Evolutionary conservation across 2,888 invertebrate species (phyloP).

Genomic region (Blastobasis lacticolella): DNA sequence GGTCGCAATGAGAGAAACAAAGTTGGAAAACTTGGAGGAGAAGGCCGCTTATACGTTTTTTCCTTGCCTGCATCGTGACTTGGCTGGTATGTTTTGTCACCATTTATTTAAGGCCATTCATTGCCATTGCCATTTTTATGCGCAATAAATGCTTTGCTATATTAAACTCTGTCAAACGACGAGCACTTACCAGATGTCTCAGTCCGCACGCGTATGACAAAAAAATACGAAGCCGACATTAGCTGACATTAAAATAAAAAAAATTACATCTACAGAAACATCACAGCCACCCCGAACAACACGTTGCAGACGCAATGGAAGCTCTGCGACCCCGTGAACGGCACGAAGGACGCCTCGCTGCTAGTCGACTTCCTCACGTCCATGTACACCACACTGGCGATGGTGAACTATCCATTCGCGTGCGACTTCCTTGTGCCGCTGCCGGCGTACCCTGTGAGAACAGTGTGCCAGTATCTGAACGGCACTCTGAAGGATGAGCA

Average conservation of each 20-base stretch:
- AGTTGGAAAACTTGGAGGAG: too few relatives aligned
- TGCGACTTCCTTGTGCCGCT: slow-evolving; percentile 86
- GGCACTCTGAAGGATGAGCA: slow-evolving; percentile 57
- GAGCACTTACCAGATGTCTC: too few relatives aligned
- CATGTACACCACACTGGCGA: slow-evolving; percentile 87
- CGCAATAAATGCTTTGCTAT: too few relatives aligned
- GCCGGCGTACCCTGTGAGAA: slow-evolving; percentile 88
- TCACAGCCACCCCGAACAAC: slow-evolving; percentile 76
- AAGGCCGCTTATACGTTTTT: too few relatives aligned
- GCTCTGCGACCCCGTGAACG: slow-evolving; percentile 81
- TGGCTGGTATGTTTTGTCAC: too few relatives aligned
- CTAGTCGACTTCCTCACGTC: slow-evolving; percentile 82
- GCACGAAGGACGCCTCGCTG: slow-evolving; percentile 36
- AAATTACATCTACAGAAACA: slow-evolving; percentile 60
- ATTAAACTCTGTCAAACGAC: too few relatives aligned
- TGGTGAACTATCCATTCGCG: slow-evolving; percentile 96
- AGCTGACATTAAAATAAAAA: too few relatives aligned
- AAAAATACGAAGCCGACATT: too few relatives aligned
- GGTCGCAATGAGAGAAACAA: too few relatives aligned
- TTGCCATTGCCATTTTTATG: too few relatives aligned
- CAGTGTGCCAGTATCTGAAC: slow-evolving; percentile 73
- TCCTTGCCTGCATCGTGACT: too few relatives aligned
- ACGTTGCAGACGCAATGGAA: slow-evolving; percentile 82
- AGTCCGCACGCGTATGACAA: not conserved
- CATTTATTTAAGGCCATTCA: too few relatives aligned